Base-by-base conservation (phyloP, 2,797 vertebrate species). In the Pangasius macronema region DNA sequence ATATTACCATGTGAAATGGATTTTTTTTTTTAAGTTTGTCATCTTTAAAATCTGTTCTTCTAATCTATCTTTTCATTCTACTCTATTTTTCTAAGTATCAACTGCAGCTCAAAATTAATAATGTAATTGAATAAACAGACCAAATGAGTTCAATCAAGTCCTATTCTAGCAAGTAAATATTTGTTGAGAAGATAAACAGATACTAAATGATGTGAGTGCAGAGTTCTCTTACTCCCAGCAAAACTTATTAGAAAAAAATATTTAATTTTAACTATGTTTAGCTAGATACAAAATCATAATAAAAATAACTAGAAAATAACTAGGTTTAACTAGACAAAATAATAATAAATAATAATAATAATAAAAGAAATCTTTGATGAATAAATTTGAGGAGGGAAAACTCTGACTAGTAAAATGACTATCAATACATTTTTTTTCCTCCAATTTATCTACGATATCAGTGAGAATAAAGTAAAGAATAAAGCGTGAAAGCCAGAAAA, bases 391-490 rank as follows among this genome's bases (percentile, higher is more conserved):
- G 9, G 51, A 30, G 16, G 18, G 30, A 76, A 55, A 57, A 10
- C 30, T 20, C 27, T 4, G 49, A 55, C 51, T 10, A 33, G 10
- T 6, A 55, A 73, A 53, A 24, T n/a, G 24, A 63, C 24, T 16
- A 61, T 63, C 18, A 39, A 39, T 36, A 14, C 0, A 30, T 20
- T 59, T 11, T 22, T 22, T 33, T 20, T 1, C 5, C 22, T 80
- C 2, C 55, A 59, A 65, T 67, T 65, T 49, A 6, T 33, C 63
- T n/a, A 1, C 13, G 2, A 82, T 49, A 49, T 46, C 87, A 79
- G 82, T 68, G 65, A 88, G 55, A 53, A 36, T 51, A 55, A 80
- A 51, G 73, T 42, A 86, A 76, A 82, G 36, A 86, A 86, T 53
- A 57, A 57, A 1, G 51, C 42, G 55, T 83, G 61, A 84, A 27